Evolutionary conservation across 2,797 vertebrate genomes (phyloP), one percentile per base, ranked within the genome.

Genomic region (Sarcoramphus papa): DNA sequence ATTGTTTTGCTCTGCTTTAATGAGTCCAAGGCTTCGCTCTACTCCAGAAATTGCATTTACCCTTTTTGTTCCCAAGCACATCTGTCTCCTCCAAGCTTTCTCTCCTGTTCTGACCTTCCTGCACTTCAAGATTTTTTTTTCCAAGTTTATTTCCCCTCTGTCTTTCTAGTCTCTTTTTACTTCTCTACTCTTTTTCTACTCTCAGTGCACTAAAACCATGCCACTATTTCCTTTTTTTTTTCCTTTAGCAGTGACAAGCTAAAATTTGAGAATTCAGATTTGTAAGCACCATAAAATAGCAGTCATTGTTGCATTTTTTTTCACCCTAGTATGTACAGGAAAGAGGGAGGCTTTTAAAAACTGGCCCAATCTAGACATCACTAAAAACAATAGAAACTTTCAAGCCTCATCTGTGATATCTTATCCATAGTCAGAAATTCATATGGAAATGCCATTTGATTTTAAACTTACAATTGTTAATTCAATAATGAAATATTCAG

Each of bases 1-100:
- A 95, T 95, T 96, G 81, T 92, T 97, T 96, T 95, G 67, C 65
- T 95, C 72, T 88, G 64, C 20, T 94, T 95, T 97, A 96, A 94
- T 95, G 95, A 96, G 92, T 93, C 92, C 95, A 97, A 93, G 93
- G 62, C 45, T 89, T 94, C 4, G 3, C 53, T 94, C 81, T 94
- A 68, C 86, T 97, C 94, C 95, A 96, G 92, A 95, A 95, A 95
- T 59, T 95, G 57, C 51, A 3, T 94, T 95, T 93, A 92, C 84
- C 47, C 92, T 93, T 95, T 90, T 92, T 96, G 62, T 95, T 97
- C 93, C 92, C 93, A 93, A 89, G 93, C 50, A 94, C 96, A 94
- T 96, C 91, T 96, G 95, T 87, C 95, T 97, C 45, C 89, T 93
- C 84, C 94, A 94, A 92, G 91, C 53, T 90, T 96, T 94, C 68